A percentile compares a stretch with the other conserved stretches of the same genome.
phyloP scores from a whole-genome alignment of 2,113 vertebrate species.

The Hassar affinis region DNA sequence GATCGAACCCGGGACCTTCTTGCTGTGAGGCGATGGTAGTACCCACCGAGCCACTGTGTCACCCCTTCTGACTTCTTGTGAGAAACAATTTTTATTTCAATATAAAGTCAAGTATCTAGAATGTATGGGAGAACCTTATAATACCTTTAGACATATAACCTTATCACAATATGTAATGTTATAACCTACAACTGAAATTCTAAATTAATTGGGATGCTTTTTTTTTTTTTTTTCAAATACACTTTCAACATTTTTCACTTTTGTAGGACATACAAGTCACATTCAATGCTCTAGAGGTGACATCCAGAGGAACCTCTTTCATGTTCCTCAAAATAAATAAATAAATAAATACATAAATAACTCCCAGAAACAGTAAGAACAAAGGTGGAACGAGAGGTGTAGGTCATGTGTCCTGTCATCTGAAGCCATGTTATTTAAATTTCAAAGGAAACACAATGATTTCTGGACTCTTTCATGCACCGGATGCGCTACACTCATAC shows the following conservation, averaged over 20 bases:
- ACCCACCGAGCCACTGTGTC: no score
- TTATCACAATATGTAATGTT: neutral
- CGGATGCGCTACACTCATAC: neutral
- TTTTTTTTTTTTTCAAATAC: neutral
- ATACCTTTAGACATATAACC: neutral
- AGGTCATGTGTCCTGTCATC: constrained; percentile 1
- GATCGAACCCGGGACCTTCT: no score
- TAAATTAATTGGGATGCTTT: neutral
- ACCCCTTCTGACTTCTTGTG: no score
- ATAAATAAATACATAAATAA: neutral
- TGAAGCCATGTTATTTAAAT: constrained; percentile 14
- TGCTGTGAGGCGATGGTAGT: no score
- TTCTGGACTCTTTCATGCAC: constrained; percentile 19
- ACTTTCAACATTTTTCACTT: neutral
- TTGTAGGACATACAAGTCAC: neutral
- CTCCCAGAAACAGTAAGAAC: neutral
- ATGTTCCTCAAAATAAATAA: neutral
- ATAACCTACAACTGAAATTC: neutral
- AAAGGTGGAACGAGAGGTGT: constrained; percentile 8
- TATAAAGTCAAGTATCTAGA: no score
- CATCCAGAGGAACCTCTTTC: neutral
- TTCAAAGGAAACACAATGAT: constrained; percentile 16
- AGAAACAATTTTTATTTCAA: no score
- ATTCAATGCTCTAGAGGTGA: no score
- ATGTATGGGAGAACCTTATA: neutral